phyloP scores from a whole-genome alignment of 2,888 invertebrate species.

The Perdita meconis region DNA sequence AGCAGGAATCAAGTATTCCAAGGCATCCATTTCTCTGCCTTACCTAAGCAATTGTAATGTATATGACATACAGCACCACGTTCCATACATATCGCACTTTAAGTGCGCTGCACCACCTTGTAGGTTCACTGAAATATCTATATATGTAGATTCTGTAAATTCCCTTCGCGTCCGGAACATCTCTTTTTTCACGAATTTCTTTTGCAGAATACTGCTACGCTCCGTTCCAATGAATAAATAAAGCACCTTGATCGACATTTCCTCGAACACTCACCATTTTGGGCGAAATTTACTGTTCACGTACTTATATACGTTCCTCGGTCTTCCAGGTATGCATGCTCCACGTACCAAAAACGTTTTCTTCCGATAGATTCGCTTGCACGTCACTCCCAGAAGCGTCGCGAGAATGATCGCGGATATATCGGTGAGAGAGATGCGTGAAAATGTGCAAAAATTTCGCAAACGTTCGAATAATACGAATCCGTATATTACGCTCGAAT shows the following conservation, averaged over 20 bases:
- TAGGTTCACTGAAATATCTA: too few relatives aligned
- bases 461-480: slow-evolving; percentile 45
- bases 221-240: background rate
- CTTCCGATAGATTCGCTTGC: slow-evolving; percentile 15
- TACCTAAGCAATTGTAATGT: too few relatives aligned
- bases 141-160: too few relatives aligned
- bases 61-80: too few relatives aligned
- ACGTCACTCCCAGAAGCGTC: slow-evolving; percentile 20
- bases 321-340: background rate
- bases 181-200: background rate
- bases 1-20: too few relatives aligned
- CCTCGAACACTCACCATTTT: background rate
- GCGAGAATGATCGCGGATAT: slow-evolving; percentile 9
- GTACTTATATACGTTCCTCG: too few relatives aligned
- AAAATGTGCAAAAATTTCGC: slow-evolving; percentile 20
- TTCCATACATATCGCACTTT: too few relatives aligned
- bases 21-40: too few relatives aligned
- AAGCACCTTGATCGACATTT: background rate
- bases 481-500: slow-evolving; percentile 20
- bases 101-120: too few relatives aligned
- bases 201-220: background rate
- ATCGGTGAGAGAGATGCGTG: slow-evolving; percentile 17
- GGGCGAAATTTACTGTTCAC: too few relatives aligned
- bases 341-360: slow-evolving; percentile 1
- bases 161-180: too few relatives aligned